Evolutionary conservation across 2,888 invertebrate species (phyloP).

Genomic region (Cynaeus angustus): DNA sequence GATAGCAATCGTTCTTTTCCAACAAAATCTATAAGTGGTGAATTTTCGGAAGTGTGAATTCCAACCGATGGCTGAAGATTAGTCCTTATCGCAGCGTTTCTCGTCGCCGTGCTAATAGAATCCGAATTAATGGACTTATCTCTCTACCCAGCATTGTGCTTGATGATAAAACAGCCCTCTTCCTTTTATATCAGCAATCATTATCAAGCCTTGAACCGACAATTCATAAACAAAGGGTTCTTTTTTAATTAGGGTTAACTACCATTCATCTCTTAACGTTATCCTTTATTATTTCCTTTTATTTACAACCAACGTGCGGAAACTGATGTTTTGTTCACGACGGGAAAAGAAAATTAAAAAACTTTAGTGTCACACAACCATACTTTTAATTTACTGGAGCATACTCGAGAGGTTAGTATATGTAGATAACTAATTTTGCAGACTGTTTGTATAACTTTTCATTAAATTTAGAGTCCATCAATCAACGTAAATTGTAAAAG

Average conservation of each 20-base stretch:
- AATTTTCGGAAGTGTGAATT: conserved; percentile 54
- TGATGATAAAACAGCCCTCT: conserved; percentile 59
- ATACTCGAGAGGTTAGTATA: too few species aligned
- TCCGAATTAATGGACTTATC: conserved; percentile 64
- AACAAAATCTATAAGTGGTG: background rate
- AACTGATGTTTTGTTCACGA: conserved; percentile 23
- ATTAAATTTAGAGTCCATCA: too few species aligned
- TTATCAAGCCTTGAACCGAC: conserved; percentile 59
- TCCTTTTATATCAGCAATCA: conserved; percentile 58
- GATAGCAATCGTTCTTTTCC: too few species aligned
- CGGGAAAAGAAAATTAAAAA: conserved; percentile 31
- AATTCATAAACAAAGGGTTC: conserved; percentile 62
- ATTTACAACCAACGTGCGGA: conserved; percentile 35
- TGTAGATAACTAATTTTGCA: too few species aligned
- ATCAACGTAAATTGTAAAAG: too few species aligned
- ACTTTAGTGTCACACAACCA: background rate
- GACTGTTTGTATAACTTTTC: too few species aligned
- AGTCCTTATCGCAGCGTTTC: conserved; percentile 62
- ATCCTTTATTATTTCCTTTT: conserved; percentile 41
- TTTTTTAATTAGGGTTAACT: conserved; percentile 62
- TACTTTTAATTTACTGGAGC: background rate
- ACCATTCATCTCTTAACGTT: conserved; percentile 50
- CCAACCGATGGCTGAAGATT: conserved; percentile 58
- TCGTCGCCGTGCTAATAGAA: conserved; percentile 62
- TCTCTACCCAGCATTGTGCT: conserved; percentile 59